phyloP scores from a whole-genome alignment of 2,888 invertebrate species.

The Lissonota sp. region DNA sequence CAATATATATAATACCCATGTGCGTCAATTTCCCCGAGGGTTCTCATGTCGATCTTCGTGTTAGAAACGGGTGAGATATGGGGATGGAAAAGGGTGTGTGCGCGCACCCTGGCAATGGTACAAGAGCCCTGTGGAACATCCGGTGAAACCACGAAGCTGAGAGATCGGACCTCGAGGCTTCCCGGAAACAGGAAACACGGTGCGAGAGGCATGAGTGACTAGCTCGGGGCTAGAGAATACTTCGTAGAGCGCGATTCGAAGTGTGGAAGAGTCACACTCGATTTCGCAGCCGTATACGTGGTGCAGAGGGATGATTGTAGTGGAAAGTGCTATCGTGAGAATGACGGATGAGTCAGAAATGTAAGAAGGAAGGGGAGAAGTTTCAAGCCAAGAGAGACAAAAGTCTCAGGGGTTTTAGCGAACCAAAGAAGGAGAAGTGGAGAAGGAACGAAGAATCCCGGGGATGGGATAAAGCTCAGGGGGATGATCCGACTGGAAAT shows the following conservation, averaged over 20 bases:
- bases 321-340: constrained; percentile 22
- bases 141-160: constrained; percentile 9
- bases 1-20: background rate
- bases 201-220: background rate
- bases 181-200: constrained; percentile 11
- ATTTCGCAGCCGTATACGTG: constrained; percentile 19
- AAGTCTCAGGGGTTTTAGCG: constrained; percentile 32
- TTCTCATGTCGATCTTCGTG: constrained; percentile 11
- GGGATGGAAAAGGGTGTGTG: constrained; percentile 9
- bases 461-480: constrained; percentile 2
- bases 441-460: constrained; percentile 14
- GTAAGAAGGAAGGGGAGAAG: constrained; percentile 1
- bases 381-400: constrained; percentile 35
- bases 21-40: constrained; percentile 4
- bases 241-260: background rate
- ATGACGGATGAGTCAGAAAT: constrained; percentile 49
- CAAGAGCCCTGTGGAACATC: constrained; percentile 19
- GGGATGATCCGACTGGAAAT: constrained; percentile 25
- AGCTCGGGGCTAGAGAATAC: constrained; percentile 33
- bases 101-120: background rate
- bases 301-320: constrained; percentile 10
- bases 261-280: constrained; percentile 18
- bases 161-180: constrained; percentile 30
- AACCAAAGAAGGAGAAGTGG: background rate
- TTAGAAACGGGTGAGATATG: background rate